Conservation (phyloP, 2,888 invertebrate species). For the Eupeodes latifasciatus region DNA sequence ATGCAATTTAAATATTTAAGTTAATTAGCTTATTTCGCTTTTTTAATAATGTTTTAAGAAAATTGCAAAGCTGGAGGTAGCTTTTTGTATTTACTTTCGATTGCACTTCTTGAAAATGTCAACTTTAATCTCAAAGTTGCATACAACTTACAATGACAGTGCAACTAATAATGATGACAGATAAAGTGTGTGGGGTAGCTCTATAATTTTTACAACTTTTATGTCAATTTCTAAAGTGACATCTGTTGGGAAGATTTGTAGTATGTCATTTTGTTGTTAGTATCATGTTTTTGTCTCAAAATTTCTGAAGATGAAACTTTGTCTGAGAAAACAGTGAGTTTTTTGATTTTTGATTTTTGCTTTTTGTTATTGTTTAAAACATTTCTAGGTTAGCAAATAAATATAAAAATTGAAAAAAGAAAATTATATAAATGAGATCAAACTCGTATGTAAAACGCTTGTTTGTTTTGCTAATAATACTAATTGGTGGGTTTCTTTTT, state of each 20-base stretch:
- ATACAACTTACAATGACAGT: neutral
- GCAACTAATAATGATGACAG: neutral
- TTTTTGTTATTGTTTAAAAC: constrained; percentile 51
- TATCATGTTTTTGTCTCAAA: neutral
- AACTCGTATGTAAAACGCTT: constrained; percentile 75
- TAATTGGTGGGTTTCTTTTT: constrained; percentile 71
- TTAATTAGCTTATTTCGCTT: too few species aligned
- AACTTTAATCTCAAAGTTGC: neutral
- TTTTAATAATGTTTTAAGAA: too few species aligned
- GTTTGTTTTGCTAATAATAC: constrained; percentile 75
- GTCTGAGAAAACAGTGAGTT: constrained; percentile 61
- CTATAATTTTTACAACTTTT: neutral
- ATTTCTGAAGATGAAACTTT: constrained; percentile 16
- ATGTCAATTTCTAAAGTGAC: neutral
- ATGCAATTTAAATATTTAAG: neutral
- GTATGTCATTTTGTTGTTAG: neutral
- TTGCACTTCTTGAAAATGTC: neutral
- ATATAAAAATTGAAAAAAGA: constrained; percentile 75
- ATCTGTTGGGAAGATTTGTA: neutral
- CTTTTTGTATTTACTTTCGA: neutral
- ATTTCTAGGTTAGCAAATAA: constrained; percentile 75
- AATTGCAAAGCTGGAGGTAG: too few species aligned
- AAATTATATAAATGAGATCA: constrained; percentile 74
- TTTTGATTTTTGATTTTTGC: constrained; percentile 22
- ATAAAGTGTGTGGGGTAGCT: neutral